Evolutionary conservation across 2,888 invertebrate genomes (phyloP).

Genomic region (Lingula anatina): DNA sequence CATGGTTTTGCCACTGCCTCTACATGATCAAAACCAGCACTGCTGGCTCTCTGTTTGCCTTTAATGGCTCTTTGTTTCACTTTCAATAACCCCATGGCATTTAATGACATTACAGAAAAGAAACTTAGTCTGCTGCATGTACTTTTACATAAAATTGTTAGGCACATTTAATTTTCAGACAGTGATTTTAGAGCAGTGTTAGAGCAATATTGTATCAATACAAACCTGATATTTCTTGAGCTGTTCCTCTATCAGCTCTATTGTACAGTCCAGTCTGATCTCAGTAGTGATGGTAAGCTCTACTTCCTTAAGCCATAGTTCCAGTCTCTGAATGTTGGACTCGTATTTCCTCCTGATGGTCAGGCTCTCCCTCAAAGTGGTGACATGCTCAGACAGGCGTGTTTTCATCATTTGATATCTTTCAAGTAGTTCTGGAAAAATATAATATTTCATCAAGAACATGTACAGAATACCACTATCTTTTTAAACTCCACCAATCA

Average conservation of each 20-base stretch:
- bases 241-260: slow-evolving; percentile 82
- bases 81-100: no score
- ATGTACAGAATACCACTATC: no score
- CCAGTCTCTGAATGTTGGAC: slow-evolving; percentile 71
- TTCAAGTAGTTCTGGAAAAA: slow-evolving; percentile 56
- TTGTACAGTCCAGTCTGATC: slow-evolving; percentile 67
- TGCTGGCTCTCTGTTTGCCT: no score
- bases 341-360: slow-evolving; percentile 78
- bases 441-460: background rate
- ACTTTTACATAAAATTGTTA: no score
- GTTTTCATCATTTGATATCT: slow-evolving; percentile 70
- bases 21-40: no score
- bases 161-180: no score
- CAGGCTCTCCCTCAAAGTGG: slow-evolving; percentile 67
- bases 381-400: slow-evolving; percentile 68
- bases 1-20: no score
- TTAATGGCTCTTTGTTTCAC: no score
- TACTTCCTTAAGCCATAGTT: slow-evolving; percentile 85
- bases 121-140: no score
- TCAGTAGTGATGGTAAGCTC: slow-evolving; percentile 81
- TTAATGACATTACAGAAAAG: no score
- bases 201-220: background rate
- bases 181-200: no score
- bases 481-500: no score
- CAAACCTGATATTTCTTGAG: slow-evolving; percentile 60